phyloP scores from a whole-genome alignment of 2,888 invertebrate genomes.

The Malacosoma neustria region DNA sequence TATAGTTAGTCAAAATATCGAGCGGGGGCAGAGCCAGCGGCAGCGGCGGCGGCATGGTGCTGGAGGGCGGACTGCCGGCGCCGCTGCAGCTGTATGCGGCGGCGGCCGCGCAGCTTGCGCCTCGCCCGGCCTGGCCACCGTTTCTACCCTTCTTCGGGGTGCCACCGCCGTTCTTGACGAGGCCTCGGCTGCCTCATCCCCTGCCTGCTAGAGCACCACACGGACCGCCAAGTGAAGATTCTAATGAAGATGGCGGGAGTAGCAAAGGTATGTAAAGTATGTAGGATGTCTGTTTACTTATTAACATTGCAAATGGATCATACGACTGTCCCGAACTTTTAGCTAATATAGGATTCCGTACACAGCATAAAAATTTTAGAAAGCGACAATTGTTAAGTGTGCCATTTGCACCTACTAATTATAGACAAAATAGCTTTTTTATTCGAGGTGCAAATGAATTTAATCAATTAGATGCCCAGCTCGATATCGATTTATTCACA shows the following conservation, averaged over 20 bases:
- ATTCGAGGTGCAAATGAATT: no score
- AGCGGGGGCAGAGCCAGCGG: slow-evolving; percentile 29
- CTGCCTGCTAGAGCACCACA: slow-evolving; percentile 57
- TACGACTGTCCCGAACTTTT: no score
- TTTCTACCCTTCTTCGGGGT: slow-evolving; percentile 76
- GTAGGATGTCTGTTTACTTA: no score
- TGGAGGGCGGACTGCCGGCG: slow-evolving; percentile 80
- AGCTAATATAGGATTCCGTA: no score
- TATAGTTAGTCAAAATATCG: slow-evolving; percentile 50
- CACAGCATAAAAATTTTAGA: no score
- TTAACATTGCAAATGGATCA: no score
- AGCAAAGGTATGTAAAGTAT: slow-evolving; percentile 56
- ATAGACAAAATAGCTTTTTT: no score
- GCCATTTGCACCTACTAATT: no score
- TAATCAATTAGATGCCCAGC: no score
- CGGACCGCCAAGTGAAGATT: slow-evolving; percentile 71
- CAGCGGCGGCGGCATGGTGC: slow-evolving; percentile 72
- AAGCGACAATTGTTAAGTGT: no score
- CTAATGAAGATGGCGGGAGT: slow-evolving; percentile 70
- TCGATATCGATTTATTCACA: no score
- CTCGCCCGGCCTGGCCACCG: slow-evolving; percentile 76
- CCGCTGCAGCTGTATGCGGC: slow-evolving; percentile 82
- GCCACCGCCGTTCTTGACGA: slow-evolving; percentile 72
- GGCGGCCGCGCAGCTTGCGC: slow-evolving; percentile 76
- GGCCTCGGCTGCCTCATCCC: slow-evolving; percentile 56